A percentile compares a stretch with the other conserved stretches of the same genome.
These are phyloP conservation scores for Mixornis gularis DNA, from an alignment of 2,113 vertebrate genomes.

Conservation along the genomic window DNA sequence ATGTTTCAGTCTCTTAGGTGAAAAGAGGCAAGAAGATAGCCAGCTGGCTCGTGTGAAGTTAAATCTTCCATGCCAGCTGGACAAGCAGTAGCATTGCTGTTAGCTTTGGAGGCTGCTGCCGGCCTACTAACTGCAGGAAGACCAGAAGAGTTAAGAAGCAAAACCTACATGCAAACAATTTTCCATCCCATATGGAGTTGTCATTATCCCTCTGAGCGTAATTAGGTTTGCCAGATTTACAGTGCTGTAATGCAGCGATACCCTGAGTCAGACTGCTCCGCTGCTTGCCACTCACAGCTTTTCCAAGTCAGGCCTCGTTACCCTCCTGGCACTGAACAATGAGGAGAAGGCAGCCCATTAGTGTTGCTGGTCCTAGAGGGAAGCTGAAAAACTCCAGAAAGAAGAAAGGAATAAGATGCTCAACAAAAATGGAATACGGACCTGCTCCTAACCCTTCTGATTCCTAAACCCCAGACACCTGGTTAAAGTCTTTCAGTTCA, in stretches of 20 bases:
- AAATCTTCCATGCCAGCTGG: slow-evolving; percentile 37
- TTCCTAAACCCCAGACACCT: neutral
- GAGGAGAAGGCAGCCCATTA: neutral
- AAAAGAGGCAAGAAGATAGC: slow-evolving; percentile 2
- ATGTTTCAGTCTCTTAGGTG: slow-evolving; percentile 25
- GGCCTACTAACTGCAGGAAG: slow-evolving; percentile 29
- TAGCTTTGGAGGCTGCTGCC: slow-evolving; percentile 17
- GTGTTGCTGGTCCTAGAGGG: neutral
- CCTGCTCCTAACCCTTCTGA: neutral
- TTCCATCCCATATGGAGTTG: slow-evolving; percentile 51
- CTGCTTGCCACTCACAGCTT: slow-evolving; percentile 20
- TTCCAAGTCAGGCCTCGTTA: slow-evolving; percentile 30
- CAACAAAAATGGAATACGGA: neutral
- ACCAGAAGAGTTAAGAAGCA: slow-evolving; percentile 23
- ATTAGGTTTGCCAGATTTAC: slow-evolving; percentile 41
- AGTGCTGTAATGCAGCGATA: neutral
- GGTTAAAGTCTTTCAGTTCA: neutral
- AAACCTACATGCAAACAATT: slow-evolving; percentile 35
- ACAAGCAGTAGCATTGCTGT: neutral
- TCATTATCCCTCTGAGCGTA: slow-evolving; percentile 20
- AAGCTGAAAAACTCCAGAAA: neutral
- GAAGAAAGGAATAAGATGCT: neutral
- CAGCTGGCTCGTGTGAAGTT: slow-evolving; percentile 29
- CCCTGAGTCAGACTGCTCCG: slow-evolving; percentile 24
- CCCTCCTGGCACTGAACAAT: neutral